A percentile compares a stretch with the other conserved stretches of the same genome.
phyloP scores from a whole-genome alignment of 2,113 vertebrate genomes.

The Ceyx margarethae region DNA sequence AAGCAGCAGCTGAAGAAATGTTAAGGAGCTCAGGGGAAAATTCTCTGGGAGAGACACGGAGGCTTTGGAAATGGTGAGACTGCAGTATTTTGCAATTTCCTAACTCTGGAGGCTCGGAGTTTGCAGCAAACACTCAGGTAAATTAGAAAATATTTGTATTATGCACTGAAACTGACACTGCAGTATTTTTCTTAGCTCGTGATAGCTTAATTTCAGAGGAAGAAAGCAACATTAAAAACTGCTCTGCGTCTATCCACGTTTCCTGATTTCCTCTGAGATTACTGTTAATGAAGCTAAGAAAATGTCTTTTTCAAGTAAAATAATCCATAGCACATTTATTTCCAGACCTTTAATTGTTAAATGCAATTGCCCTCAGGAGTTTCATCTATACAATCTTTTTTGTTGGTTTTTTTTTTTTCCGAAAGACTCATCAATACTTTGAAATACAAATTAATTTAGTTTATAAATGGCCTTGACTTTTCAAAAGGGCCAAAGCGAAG shows the following conservation, averaged over 20 bases:
- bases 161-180: not conserved
- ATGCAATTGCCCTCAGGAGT: not conserved
- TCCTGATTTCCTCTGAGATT: not conserved
- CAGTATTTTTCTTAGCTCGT: not conserved
- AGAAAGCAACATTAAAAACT: not conserved
- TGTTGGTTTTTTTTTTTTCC: not conserved
- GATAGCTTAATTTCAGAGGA: not conserved
- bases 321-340: not conserved
- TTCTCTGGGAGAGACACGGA: not conserved
- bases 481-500: not conserved
- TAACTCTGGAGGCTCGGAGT: not conserved
- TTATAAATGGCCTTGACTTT: not conserved
- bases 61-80: not conserved
- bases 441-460: not conserved
- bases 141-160: not conserved
- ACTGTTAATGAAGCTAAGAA: conserved; percentile 11
- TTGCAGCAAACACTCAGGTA: not conserved
- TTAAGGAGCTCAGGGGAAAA: not conserved
- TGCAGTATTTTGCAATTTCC: not conserved
- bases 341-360: not conserved
- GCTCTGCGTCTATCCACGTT: not conserved
- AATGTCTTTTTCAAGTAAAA: not conserved
- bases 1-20: not conserved
- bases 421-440: not conserved
- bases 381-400: not conserved